phyloP scores from a whole-genome alignment of 2,888 invertebrate species.

The Xylocampa areola region DNA sequence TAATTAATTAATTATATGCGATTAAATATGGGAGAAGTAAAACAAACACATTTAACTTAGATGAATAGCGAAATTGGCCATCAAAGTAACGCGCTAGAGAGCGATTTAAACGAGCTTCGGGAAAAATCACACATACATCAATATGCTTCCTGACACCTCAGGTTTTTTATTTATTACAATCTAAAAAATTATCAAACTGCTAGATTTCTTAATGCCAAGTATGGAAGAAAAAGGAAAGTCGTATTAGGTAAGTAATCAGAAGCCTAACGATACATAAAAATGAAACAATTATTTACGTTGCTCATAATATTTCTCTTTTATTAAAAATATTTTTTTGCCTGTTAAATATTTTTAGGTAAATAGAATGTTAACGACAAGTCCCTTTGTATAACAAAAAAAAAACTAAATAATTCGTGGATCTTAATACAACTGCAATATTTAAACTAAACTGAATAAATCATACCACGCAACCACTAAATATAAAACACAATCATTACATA shows the following conservation, averaged over 20 bases:
- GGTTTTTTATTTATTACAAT: too few relatives aligned
- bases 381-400: constrained; percentile 10
- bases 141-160: constrained; percentile 22
- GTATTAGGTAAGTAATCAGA: too few relatives aligned
- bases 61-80: constrained; percentile 19
- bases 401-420: constrained; percentile 2
- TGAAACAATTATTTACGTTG: too few relatives aligned
- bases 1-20: constrained; percentile 23
- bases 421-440: constrained; percentile 7
- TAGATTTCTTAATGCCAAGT: too few relatives aligned
- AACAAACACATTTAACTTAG: constrained; percentile 17
- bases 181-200: too few relatives aligned
- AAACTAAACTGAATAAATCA: not conserved
- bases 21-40: constrained; percentile 18
- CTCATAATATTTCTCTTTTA: too few relatives aligned
- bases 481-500: not conserved
- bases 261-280: too few relatives aligned
- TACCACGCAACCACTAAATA: constrained; percentile 6
- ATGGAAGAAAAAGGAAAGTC: too few relatives aligned
- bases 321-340: too few relatives aligned
- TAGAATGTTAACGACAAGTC: constrained; percentile 2
- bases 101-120: constrained; percentile 1
- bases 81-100: constrained; percentile 2
- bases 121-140: constrained; percentile 14
- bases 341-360: too few relatives aligned